Evolutionary conservation across 2,888 invertebrate species (phyloP), one percentile per base, ranked within the genome.

Genomic region (Drosophila pseudotalamancana): DNA sequence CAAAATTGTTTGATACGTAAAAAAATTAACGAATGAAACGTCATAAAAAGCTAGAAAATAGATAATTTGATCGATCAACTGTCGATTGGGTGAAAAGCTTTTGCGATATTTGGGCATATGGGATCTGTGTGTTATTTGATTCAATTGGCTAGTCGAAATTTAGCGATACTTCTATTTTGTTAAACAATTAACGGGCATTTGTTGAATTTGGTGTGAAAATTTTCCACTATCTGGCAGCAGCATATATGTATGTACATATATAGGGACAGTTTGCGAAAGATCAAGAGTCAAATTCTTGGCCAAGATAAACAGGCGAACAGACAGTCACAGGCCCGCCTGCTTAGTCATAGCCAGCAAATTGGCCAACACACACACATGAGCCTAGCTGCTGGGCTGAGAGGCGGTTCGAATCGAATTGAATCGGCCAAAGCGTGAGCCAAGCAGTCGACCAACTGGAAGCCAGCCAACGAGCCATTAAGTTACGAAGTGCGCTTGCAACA

Each of bases 141-240:
- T 54, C 25, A 51, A 60, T 72, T 32, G 46, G 35, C 6, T 11
- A 23, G 21, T 53, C 40, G 31, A 54, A 35, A 40, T 54, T 45
- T 37, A 35, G 57, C 56, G 57, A 55, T 42, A 50, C 37, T 67
- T 57, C 65, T 59, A 76, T 84, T 71, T 73, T 68, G 65, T 67
- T 57, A 72, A 76, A 49, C 82, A 81, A 81, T 81, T 81, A 85
- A 82, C 85, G 82, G 23, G 43, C 43, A 48, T 77, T 78, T 77
- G 82, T 67, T 72, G 85, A 81, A 77, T 61, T 81, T 85, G 72
- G 77, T 81, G 82, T 82, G 77, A 82, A 81, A 81, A 82, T 69
- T 82, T 85, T 81, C 81, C 85, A 82, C 72, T 72, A 35, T 19
- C 31, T 16, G 32, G 19, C 51, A 18, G 27, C 43, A 4, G 27